Base-by-base conservation (phyloP, 2,888 invertebrate species). In the Lasioglossum vierecki region DNA sequence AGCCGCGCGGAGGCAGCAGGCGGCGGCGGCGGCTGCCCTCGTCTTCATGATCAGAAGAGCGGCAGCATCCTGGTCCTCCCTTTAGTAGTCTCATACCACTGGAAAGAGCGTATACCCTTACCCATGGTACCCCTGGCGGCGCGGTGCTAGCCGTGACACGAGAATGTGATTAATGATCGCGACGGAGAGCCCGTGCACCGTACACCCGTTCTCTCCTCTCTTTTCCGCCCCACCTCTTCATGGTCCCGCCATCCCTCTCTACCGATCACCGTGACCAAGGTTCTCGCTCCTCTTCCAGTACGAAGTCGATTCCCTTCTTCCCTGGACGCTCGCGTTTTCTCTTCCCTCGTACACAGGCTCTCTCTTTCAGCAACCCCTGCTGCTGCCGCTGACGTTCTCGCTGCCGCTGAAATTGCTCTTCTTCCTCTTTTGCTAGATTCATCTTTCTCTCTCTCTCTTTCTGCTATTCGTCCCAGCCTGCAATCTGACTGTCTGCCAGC, bases 141-240 rank as follows among this genome's bases (percentile, higher is more conserved):
- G 93, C 93, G 92, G 93, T 94, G 93, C 94, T 93, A 94, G 93
- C 93, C 94, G 92, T 94, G 95, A 95, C 95, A 93, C 93, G 93
- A 91, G 91, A 92, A 92, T 91, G 93, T 95, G 95, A 95, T 95
- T 95, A 95, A 95, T 95, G 95, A 95, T 95, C 92, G 91, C 89
- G 88, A 91, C 92, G 89, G 89, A 93, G 93, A 94, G 91, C 94
- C 93, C 53, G 91, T 93, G 93, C 93, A 93, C 92, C 92, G 92
- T 91, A 87, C 75, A 75, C 89, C 80, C 72, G 53, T 53, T 53
- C 53, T 53, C 53, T 53, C 22, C 80, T 82, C 83, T 82, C 86
- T 86, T 66, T 41, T 53, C 75, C 74, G 68, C 35, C 22, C 35
- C 68, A 66, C 83, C 87, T 85, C 87, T 89, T 88, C 86, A 77